Percentiles rank a stretch among this genome's conserved stretches.
Evolutionary conservation across 53 echinoderm and acorn worm genomes (phyloP).

Genomic region (Patiria pectinifera): DNA sequence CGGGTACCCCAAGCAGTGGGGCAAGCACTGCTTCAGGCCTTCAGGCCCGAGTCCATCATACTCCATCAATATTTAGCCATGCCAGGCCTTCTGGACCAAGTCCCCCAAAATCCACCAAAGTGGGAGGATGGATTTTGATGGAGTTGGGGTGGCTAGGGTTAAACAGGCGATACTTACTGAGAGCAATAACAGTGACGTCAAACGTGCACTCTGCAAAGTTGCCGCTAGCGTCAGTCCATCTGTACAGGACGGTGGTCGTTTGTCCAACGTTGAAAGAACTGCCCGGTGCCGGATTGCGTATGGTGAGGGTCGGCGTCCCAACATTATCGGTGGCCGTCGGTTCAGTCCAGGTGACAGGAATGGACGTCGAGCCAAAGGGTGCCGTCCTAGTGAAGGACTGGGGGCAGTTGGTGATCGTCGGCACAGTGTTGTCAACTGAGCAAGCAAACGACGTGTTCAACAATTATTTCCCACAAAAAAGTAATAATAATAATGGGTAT

Average conservation of each 20-base stretch:
- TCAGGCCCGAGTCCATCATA: no score
- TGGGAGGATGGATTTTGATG: no score
- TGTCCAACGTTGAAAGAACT: conserved; percentile 58
- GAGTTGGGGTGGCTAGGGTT: no score
- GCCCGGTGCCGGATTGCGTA: conserved; percentile 51
- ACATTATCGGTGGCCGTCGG: conserved; percentile 72
- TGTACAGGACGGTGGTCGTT: conserved; percentile 66
- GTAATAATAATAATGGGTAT: no score
- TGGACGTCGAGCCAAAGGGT: conserved; percentile 19
- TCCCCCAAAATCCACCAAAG: no score
- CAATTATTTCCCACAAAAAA: no score
- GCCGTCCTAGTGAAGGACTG: conserved; percentile 38
- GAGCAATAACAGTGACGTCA: conserved; percentile 58
- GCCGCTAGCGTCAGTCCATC: conserved; percentile 66
- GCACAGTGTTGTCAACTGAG: conserved; percentile 30
- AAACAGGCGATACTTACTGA: background rate
- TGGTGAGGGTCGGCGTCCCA: conserved; percentile 21
- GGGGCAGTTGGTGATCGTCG: conserved; percentile 71
- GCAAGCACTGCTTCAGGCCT: no score
- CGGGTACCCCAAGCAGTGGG: no score
- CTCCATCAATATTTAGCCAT: no score
- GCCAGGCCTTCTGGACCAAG: no score
- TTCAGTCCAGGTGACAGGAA: conserved; percentile 57
- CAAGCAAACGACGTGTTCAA: background rate
- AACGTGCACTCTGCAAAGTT: conserved; percentile 67